Base-by-base conservation (phyloP, 2,797 vertebrate genomes). In the Sandelia bainsii region DNA sequence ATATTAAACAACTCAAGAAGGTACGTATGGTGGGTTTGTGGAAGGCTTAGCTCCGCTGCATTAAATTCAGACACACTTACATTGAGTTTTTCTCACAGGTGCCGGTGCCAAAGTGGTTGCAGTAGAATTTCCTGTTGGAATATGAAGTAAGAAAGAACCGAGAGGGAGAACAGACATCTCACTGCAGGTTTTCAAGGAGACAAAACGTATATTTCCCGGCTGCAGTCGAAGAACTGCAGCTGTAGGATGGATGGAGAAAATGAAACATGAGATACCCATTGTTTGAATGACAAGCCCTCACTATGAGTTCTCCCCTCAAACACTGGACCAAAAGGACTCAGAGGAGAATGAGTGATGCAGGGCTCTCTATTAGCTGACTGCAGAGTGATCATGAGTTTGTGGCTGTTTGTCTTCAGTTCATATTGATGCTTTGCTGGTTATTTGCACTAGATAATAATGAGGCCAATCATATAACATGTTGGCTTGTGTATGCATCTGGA, bases 1-100 rank as follows among this genome's bases (percentile, higher is more conserved):
- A 95, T 79, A 82, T 93, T 25, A 96, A 95, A 87, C 93, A 96
- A 81, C 96, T 99, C 79, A 99, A 97, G 92, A 99, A 99, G 97
- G 96, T 95, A 91, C 76, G 94, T 76, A 25, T 32, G 8, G 25
- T 0, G 1, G 5, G 14, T 66, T 60, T 20, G 8, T 11, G 12
- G 5, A 58, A 8, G 5, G 4, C 4, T 61, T 48, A 5, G 13
- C 57, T 61, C 3, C 0, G 5, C 16, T 0, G 8, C 23, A 7
- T 20, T 62, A 14, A 29, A 25, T 51, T 73, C 54, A 58, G 8
- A 77, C 14, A 25, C 29, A 44, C 56, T 79, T 10, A 61, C 9
- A 5, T 77, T 39, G 50, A 7, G 10, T 79, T 75, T 73, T 53
- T 17, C 50, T 20, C 19, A 56, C 87, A 95, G 95, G 94, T 95